Conservation (phyloP, 2,888 invertebrate species). For the Drosophila sordidula region DNA sequence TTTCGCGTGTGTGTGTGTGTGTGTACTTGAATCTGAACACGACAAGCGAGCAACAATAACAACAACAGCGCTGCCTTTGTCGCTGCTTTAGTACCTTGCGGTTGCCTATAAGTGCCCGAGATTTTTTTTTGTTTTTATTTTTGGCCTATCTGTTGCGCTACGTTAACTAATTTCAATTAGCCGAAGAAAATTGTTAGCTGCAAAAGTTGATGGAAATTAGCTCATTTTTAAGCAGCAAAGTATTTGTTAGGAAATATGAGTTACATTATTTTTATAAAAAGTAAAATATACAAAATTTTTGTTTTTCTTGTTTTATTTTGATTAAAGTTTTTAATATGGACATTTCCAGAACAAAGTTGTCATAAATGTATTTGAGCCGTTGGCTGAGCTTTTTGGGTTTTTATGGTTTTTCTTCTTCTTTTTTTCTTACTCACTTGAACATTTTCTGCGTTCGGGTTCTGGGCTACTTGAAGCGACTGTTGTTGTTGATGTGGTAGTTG, state of each 20-base stretch:
- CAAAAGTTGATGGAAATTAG: not conserved
- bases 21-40: slow-evolving; percentile 57
- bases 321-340: no score
- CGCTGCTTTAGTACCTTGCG: slow-evolving; percentile 53
- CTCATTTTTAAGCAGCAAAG: not conserved
- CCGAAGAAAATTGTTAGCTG: slow-evolving; percentile 4
- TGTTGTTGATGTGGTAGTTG: slow-evolving; percentile 14
- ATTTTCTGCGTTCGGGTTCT: slow-evolving; percentile 44
- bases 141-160: slow-evolving; percentile 22
- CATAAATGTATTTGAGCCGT: slow-evolving; percentile 17
- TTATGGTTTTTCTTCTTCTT: slow-evolving; percentile 21
- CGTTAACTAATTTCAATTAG: slow-evolving; percentile 34
- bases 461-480: slow-evolving; percentile 18
- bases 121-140: slow-evolving; percentile 11
- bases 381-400: slow-evolving; percentile 23
- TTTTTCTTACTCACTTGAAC: slow-evolving; percentile 30
- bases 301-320: no score
- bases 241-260: not conserved
- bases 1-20: slow-evolving; percentile 27
- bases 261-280: not conserved
- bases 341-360: no score
- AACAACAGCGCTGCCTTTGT: slow-evolving; percentile 13
- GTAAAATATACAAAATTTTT: no score
- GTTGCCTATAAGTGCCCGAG: slow-evolving; percentile 49
- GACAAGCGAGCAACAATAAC: slow-evolving; percentile 28